Base-by-base conservation (phyloP, 2,888 invertebrate genomes). In the Melinopterus prodromus region DNA sequence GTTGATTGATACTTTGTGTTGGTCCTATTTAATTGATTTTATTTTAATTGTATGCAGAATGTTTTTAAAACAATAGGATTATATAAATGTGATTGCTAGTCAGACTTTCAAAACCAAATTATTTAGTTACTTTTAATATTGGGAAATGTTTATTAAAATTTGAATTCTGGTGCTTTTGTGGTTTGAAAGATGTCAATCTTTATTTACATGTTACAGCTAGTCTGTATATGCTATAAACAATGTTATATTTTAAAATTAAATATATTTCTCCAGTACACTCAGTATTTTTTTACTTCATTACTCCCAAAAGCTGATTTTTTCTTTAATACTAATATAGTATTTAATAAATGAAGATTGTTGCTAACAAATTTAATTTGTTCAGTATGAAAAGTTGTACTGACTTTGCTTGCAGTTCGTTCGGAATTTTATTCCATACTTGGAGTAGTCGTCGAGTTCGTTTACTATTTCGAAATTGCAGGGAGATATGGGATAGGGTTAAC, bases 141-240 rank as follows among this genome's bases (percentile, higher is more conserved):
- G 53, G 12, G 12, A 53, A 53, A 53, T 53, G 53, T 53, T 53
- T 71, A 71, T n/a, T 69, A 69, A 69, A 71, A 71, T 71, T 71
- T 26, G 1, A 71, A 71, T 71, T 7, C 12, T 53, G 53, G 53
- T 53, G 5, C 53, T 53, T 53, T 53, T 53, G 53, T 53, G 26
- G 26, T 53, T 53, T 53, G 53, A 53, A 53, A 9, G 53, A 3
- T 53, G 1, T 53, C 53, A 53, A 53, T 53, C 53, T 53, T 3
- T 53, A 53, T 53, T 53, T 53, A 7, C 53, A 53, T 53, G 53
- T 53, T 53, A 53, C 53, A 6, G 53, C 53, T 53, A 53, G 53
- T 53, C 53, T 53, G 53, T 53, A 53, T 53, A 6, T 53, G 53
- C 53, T 53, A 53, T 53, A 53, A 53, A 53, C 1, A 53, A 2